A percentile compares a stretch with the other conserved stretches of the same genome.
Conservation (phyloP, 2,888 invertebrate species). For the Melolontha melolontha region DNA sequence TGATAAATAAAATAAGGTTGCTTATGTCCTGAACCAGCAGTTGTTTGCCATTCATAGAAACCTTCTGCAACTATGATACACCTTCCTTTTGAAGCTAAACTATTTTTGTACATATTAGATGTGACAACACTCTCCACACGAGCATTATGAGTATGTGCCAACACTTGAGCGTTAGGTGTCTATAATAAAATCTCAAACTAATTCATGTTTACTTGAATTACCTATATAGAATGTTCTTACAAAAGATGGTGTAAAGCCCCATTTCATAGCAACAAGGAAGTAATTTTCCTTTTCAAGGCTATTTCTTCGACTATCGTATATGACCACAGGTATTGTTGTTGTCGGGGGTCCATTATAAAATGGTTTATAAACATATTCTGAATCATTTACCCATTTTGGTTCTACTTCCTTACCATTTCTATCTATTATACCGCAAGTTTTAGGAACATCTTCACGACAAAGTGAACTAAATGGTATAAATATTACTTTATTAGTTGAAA, state of each 20-base stretch:
- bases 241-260: constrained; percentile 49
- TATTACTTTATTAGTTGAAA: constrained; percentile 8
- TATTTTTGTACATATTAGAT: constrained; percentile 68
- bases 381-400: constrained; percentile 46
- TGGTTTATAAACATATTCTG: constrained; percentile 45
- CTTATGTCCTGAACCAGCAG: constrained; percentile 70
- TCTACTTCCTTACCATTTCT: constrained; percentile 43
- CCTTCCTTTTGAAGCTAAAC: constrained; percentile 77
- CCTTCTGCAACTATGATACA: constrained; percentile 86
- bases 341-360: constrained; percentile 52
- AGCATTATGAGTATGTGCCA: constrained; percentile 48
- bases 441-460: constrained; percentile 46
- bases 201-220: constrained; percentile 8
- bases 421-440: constrained; percentile 43
- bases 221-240: constrained; percentile 42
- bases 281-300: constrained; percentile 31
- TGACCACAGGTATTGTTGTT: constrained; percentile 47
- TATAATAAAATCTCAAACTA: constrained; percentile 39
- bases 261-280: constrained; percentile 49
- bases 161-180: constrained; percentile 19
- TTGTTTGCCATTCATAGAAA: constrained; percentile 85
- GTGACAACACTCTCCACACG: constrained; percentile 47
- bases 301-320: constrained; percentile 37
- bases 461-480: constrained; percentile 44
- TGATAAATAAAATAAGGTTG: constrained; percentile 81